phyloP scores from a whole-genome alignment of 2,113 vertebrate species.

The Osmerus mordax region DNA sequence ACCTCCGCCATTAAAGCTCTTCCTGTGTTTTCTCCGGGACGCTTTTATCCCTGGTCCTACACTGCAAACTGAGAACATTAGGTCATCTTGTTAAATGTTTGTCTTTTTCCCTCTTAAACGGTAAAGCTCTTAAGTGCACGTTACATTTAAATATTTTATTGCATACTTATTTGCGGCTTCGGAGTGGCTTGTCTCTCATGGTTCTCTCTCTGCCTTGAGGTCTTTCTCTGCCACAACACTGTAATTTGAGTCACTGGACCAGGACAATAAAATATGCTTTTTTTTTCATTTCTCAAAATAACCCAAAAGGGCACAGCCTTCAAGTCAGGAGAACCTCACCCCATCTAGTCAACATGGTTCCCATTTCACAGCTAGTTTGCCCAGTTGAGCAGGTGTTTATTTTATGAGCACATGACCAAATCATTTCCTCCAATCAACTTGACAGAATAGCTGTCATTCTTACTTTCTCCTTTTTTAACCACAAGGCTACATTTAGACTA shows the following conservation, averaged over 20 bases:
- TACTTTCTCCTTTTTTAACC: constrained; percentile 25
- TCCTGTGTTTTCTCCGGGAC: constrained; percentile 16
- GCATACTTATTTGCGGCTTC: constrained; percentile 51
- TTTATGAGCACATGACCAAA: constrained; percentile 15
- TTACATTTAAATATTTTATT: constrained; percentile 55
- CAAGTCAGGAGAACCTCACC: constrained; percentile 13
- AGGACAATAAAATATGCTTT: constrained; percentile 22
- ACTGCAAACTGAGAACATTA: constrained; percentile 29
- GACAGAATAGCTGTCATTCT: constrained; percentile 43
- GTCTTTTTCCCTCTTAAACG: constrained; percentile 17
- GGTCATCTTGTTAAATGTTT: constrained; percentile 36
- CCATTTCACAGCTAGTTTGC: constrained; percentile 26
- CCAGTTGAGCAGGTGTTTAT: constrained; percentile 48
- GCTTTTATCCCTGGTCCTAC: constrained; percentile 1
- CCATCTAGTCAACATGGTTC: constrained; percentile 18
- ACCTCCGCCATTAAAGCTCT: constrained; percentile 12
- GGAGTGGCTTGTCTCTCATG: constrained; percentile 51
- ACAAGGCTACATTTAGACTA: constrained; percentile 38
- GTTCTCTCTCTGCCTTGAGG: constrained; percentile 47
- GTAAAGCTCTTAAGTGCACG: constrained; percentile 28
- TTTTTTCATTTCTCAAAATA: constrained; percentile 44
- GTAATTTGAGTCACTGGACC: constrained; percentile 40
- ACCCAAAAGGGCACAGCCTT: constrained; percentile 33
- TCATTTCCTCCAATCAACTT: constrained; percentile 36
- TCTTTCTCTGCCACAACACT: constrained; percentile 19